Base-by-base conservation (phyloP, 1,140 invertebrate genomes). In the Neoseiulus cucumeris region DNA sequence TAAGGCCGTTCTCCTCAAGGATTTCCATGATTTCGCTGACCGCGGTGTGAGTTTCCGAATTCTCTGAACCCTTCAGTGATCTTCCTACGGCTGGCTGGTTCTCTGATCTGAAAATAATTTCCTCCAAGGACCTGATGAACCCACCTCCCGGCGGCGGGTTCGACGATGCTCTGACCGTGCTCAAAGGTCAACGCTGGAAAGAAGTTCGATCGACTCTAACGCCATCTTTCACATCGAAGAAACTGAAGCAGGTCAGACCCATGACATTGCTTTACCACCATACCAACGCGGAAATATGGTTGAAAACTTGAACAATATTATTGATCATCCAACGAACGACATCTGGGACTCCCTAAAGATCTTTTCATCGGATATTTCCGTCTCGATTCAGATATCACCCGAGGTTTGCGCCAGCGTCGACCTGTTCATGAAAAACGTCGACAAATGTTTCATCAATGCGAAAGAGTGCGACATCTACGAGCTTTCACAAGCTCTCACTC, bases 11-110 rank as follows among this genome's bases (percentile, higher is more conserved):
- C 45, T 47, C 7, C 28, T 77, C 7, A 72, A 70, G 66, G 72
- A 74, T 42, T 74, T 75, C 28, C 55, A 70, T 5, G 67, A 72
- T 7, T 77, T 74, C 59, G 68, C 66, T 14, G 72, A 76, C 66
- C 70, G 76, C 1, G 71, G 72, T 2, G 67, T 68, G 22, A 66
- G 75, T 18, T 66, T 70, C 9, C 65, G 75, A 1, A 67, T 70
- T 28, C 74, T 75, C n/a, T 39, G 33, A 9, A 39, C 33, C 9
- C 33, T 6, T 9, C 33, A 6, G 33, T 9, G 9, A 6, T 39
- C 9, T 6, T 39, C 4, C 4, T 39, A 9, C 4, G 9, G 33
- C 33, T 39, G 4, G 33, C 9, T 39, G 4, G 33, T 39, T 39
- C 9, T 6, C 33, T 4, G 4, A 39, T 39, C 4, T 6, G 33